Base-by-base conservation (phyloP, 2,888 invertebrate genomes). In the Ecdyonurus torrentis region DNA sequence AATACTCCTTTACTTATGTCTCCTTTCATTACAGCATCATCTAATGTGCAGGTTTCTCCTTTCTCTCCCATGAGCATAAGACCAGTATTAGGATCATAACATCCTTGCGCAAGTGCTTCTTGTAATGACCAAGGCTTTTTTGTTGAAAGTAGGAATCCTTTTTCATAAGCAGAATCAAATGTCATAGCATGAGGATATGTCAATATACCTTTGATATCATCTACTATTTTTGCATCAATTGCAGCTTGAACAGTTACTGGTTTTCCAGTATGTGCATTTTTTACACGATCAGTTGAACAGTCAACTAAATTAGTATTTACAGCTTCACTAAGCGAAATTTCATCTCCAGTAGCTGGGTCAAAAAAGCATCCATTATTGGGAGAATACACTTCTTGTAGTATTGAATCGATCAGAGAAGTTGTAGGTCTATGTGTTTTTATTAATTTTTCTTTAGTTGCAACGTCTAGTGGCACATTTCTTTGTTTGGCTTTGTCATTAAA, bases 101-200 rank as follows among this genome's bases (percentile, higher is more conserved):
- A 81, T 65, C 87, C 86, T 73, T 89, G 85, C 24, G 89, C 85
- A 63, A 92, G 75, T 18, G 89, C 88, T 77, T 91, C 89, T 72
- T 89, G 89, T 64, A 92, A 75, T 0, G 90, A 87, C 81, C 87
- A 84, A 0, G 91, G 91, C 70, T 87, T 85, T 63, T 83, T 81
- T 25, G 88, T 86, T 69, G 86, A 88, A 25, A 91, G 75, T 55
- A 92, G 78, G 71, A 87, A 89, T 5, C 91, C 91, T 72, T 88
- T 90, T 61, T 86, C 83, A 68, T 85, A 83, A 1, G 91, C 92
- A 68, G 87, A 83, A 73, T 89, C 87, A 53, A 92, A 77, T 62
- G 86, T 84, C 71, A 87, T 79, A 1, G 72, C 68, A 66, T 80
- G 75, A 0, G 90, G 90, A 66, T 81, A 80, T 1, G 83, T 83